phyloP scores from a whole-genome alignment of 2,797 vertebrate genomes.

The Enteromius viviparus region DNA sequence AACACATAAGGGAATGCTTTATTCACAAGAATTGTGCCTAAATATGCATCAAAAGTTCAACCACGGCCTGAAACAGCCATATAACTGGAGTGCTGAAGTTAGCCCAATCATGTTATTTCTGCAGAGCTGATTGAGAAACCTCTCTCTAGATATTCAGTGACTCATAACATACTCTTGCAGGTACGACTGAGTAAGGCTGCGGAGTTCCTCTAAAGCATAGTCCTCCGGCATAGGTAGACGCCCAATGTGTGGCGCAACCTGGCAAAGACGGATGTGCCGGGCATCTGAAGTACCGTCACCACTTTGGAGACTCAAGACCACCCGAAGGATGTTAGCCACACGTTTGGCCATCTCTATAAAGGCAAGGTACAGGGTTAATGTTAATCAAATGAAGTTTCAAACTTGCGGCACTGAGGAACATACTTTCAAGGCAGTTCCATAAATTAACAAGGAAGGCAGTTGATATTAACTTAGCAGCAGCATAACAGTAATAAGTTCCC shows the following conservation, averaged over 20 bases:
- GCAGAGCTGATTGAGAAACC: background rate
- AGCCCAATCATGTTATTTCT: background rate
- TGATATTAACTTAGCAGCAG: background rate
- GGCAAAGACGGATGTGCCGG: conserved; percentile 77
- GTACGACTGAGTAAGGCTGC: conserved; percentile 90
- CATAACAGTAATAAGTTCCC: background rate
- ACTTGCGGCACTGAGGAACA: background rate
- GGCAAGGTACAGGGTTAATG: background rate
- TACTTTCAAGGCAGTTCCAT: background rate
- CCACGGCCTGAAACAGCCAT: conserved; percentile 40
- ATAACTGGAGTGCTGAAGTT: conserved; percentile 10
- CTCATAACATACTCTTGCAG: conserved; percentile 84
- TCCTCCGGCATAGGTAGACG: conserved; percentile 95
- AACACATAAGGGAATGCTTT: conserved; percentile 50
- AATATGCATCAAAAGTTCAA: conserved; percentile 33
- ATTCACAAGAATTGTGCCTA: conserved; percentile 25
- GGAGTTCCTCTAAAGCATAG: conserved; percentile 94
- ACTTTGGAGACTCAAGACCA: conserved; percentile 85
- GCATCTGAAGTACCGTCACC: conserved; percentile 69
- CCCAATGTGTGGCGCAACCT: conserved; percentile 86
- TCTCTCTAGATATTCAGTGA: conserved; percentile 71
- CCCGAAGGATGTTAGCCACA: conserved; percentile 88
- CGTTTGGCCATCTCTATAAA: conserved; percentile 93
- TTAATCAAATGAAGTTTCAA: background rate
- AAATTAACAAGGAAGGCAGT: background rate